Conservation (phyloP, 1,140 invertebrate genomes). For the Heliconius eleuchia region DNA sequence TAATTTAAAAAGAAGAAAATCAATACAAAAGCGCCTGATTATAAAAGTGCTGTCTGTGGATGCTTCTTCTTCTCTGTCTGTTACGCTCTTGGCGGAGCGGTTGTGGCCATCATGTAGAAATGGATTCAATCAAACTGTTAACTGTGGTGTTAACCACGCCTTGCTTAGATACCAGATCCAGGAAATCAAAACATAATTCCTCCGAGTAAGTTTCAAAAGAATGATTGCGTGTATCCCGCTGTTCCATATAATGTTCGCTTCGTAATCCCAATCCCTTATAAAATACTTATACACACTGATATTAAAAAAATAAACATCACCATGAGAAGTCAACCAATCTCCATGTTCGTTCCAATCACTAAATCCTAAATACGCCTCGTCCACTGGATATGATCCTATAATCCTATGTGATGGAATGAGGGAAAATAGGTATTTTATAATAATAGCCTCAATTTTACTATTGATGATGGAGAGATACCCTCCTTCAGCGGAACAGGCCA, state of each 20-base stretch:
- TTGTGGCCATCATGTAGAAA: no score
- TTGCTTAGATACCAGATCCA: no score
- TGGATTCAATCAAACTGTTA: no score
- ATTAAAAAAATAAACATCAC: conserved; percentile 1
- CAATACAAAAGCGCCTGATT: no score
- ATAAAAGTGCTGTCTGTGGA: no score
- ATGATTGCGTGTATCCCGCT: neutral
- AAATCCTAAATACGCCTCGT: conserved; percentile 18
- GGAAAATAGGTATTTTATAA: neutral
- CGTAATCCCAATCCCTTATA: neutral
- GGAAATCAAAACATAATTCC: no score
- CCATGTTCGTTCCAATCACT: conserved; percentile 24
- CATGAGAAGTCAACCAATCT: conserved; percentile 25
- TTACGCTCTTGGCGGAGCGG: no score
- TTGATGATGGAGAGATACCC: conserved; percentile 59
- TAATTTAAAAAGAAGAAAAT: no score
- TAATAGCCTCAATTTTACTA: conserved; percentile 42
- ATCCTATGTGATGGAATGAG: neutral
- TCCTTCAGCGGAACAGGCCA: conserved; percentile 52
- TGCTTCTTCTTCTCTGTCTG: no score
- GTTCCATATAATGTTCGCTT: no score
- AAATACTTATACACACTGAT: neutral
- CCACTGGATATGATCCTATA: neutral
- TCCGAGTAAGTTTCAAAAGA: no score
- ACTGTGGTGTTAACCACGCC: no score